Conservation (phyloP, 2,888 invertebrate species). For the Lamellibrachia columna region DNA sequence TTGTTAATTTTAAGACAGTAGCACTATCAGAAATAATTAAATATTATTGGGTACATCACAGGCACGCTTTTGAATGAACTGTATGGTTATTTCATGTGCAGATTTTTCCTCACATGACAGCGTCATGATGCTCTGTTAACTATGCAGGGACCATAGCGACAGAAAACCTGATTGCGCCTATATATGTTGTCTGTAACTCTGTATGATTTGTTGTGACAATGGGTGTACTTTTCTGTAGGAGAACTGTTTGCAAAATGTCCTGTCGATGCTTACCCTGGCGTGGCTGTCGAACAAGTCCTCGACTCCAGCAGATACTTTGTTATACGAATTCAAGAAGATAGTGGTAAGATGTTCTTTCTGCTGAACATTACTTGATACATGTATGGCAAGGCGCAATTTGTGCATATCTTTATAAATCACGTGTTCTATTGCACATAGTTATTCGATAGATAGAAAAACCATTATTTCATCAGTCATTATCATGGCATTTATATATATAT, state of each 20-base stretch:
- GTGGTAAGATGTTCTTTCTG: slow-evolving; percentile 70
- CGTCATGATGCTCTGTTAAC: neutral
- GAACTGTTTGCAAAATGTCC: slow-evolving; percentile 96
- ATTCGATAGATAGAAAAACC: too few species aligned
- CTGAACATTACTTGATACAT: neutral
- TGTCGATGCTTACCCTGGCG: slow-evolving; percentile 92
- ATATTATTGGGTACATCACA: too few species aligned
- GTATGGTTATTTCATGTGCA: neutral
- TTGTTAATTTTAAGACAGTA: too few species aligned
- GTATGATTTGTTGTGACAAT: neutral
- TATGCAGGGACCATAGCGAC: neutral
- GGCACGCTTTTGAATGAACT: too few species aligned
- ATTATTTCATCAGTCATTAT: too few species aligned
- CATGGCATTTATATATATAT: too few species aligned
- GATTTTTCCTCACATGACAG: neutral
- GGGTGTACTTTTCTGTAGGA: slow-evolving; percentile 59
- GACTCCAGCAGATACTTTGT: slow-evolving; percentile 99
- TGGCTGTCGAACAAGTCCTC: slow-evolving; percentile 92
- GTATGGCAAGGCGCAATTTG: too few species aligned
- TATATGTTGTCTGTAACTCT: neutral
- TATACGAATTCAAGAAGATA: slow-evolving; percentile 91
- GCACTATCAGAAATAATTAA: too few species aligned
- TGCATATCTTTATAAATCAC: too few species aligned
- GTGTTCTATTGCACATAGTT: too few species aligned
- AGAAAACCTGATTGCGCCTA: neutral